A percentile compares a stretch with the other conserved stretches of the same genome.
phyloP scores from a whole-genome alignment of 1,140 invertebrate genomes.

The Brachionus sp. region DNA sequence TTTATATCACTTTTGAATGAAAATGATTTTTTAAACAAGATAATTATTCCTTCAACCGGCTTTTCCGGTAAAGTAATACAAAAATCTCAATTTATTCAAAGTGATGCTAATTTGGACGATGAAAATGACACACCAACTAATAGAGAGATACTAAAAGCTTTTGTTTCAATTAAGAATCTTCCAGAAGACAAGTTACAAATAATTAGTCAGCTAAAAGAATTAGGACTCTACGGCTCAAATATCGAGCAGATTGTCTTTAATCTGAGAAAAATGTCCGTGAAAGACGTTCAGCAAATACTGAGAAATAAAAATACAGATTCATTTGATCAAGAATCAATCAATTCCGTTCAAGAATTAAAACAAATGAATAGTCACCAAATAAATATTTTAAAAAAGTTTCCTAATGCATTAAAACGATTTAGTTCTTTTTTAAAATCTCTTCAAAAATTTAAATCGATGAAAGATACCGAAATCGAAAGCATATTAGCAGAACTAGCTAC shows the following conservation, averaged over 20 bases:
- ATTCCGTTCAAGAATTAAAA: neutral
- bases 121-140: neutral
- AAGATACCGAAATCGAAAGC: neutral
- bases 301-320: neutral
- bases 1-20: neutral
- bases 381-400: neutral
- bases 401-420: neutral
- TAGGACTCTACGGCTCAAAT: neutral
- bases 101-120: neutral
- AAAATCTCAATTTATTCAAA: no score
- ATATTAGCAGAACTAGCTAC: neutral
- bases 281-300: neutral
- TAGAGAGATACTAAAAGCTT: neutral
- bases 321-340: neutral
- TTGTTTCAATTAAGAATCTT: neutral
- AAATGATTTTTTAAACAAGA: neutral
- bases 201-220: neutral
- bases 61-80: neutral
- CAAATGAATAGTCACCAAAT: neutral
- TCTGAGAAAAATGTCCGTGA: neutral
- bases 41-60: neutral
- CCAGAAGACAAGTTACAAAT: neutral
- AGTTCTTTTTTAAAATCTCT: neutral
- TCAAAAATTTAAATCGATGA: neutral
- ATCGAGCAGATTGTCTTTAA: neutral